Evolutionary conservation across 2,113 vertebrate genomes (phyloP), one percentile per base, ranked within the genome.

Genomic region (Triplophysa siluroides): DNA sequence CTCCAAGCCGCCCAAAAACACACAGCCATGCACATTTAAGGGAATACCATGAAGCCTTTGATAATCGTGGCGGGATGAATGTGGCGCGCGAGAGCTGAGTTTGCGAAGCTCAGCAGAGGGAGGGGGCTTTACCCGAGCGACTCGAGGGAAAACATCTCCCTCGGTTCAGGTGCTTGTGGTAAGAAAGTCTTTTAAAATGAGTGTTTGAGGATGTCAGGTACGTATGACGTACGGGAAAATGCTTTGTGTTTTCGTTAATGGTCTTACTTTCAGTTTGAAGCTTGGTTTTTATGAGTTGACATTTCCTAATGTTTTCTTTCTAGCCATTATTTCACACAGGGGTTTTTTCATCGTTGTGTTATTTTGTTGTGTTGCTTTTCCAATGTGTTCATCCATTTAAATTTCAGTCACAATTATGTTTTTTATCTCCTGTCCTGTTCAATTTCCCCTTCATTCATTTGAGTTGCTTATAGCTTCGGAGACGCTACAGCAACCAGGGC

Each of bases 121-220:
- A 89, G 78, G 87, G 89, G 64, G 88, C 87, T 89, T 74, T 38
- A 38, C 72, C 83, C 89, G 84, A 78, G 88, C 83, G 85, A 78
- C 84, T 86, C 41, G 76, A 84, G 84, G 84, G 85, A 61, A 81
- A 67, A 81, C 63, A 23, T 78, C 68, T 61, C 88, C 89, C 85
- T 88, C 78, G 70, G 81, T 85, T 88, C 83, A 81, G 87, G 90
- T 90, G 91, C 92, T 92, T 91, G 86, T 94, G 91, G 91, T 96
- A 95, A 97, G 96, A 97, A 96, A 96, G 96, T 95, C 96, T 95
- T 86, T 47, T 92, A 93, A 86, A 94, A 90, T 91, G 95, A 94
- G 90, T 94, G 86, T 92, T 92, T 94, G 92, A 93, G 93, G 91
- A 19, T 91, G 90, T 91, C 96, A 98, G 97, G 97, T 99, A 99